Percentiles rank a stretch among this genome's conserved stretches.
Evolutionary conservation across 2,888 invertebrate species (phyloP).

Genomic region (Sminthurides aquaticus): DNA sequence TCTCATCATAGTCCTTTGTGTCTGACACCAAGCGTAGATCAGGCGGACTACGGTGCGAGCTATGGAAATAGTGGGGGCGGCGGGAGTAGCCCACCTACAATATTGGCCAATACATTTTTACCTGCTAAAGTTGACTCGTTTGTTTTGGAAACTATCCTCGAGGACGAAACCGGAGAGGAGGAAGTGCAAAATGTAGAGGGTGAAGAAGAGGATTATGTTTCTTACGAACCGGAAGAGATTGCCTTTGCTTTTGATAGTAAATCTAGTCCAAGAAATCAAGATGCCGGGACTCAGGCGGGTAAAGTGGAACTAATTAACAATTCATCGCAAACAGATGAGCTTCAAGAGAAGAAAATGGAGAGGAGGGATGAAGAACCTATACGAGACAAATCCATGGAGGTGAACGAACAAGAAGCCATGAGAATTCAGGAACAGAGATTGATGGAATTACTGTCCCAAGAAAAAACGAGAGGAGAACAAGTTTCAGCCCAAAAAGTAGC

Average conservation of each 20-base stretch:
- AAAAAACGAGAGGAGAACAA: not conserved
- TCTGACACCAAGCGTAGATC: constrained; percentile 17
- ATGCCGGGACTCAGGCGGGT: too few relatives aligned
- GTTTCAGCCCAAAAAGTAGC: not conserved
- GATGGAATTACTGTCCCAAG: not conserved
- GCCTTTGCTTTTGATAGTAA: constrained; percentile 21
- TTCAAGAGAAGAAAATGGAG: not conserved
- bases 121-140: constrained; percentile 39
- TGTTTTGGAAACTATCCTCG: constrained; percentile 41
- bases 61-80: constrained; percentile 1
- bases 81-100: constrained; percentile 21
- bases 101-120: constrained; percentile 25
- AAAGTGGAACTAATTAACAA: not conserved
- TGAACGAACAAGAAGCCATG: not conserved
- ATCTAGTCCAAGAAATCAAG: too few relatives aligned
- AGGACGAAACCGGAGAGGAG: constrained; percentile 41
- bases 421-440: not conserved
- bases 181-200: constrained; percentile 28
- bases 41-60: not conserved
- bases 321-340: not conserved
- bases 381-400: not conserved
- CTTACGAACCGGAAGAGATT: constrained; percentile 17
- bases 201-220: constrained; percentile 11
- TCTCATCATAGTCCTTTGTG: not conserved
- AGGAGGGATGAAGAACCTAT: not conserved